Conservation (phyloP, 2,797 vertebrate species). For the Botia almorhae region DNA sequence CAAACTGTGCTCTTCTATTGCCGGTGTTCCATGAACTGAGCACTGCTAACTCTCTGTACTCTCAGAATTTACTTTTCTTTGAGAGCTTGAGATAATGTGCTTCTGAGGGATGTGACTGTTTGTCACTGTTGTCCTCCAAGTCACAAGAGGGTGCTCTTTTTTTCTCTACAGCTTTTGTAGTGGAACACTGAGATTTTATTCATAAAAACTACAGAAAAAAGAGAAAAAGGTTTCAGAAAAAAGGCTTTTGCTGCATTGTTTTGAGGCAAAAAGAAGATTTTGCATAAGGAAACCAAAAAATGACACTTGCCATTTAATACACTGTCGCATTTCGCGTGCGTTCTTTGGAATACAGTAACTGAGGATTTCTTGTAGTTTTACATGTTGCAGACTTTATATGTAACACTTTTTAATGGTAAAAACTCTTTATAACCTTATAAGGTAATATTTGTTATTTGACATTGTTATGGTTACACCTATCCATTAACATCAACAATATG, state of each 20-base stretch:
- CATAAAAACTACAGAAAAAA: slow-evolving; percentile 28
- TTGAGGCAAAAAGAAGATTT: slow-evolving; percentile 63
- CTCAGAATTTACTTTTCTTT: slow-evolving; percentile 62
- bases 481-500: background rate
- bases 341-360: slow-evolving; percentile 64
- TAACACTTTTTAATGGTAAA: slow-evolving; percentile 61
- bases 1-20: slow-evolving; percentile 64
- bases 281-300: slow-evolving; percentile 34
- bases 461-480: slow-evolving; percentile 40
- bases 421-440: slow-evolving; percentile 61
- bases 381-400: slow-evolving; percentile 63
- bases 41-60: slow-evolving; percentile 2
- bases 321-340: slow-evolving; percentile 57
- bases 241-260: slow-evolving; percentile 67
- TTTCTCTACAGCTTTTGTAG: slow-evolving; percentile 23
- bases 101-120: slow-evolving; percentile 49
- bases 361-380: slow-evolving; percentile 71
- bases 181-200: slow-evolving; percentile 53
- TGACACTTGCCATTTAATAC: slow-evolving; percentile 59
- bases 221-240: slow-evolving; percentile 52
- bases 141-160: slow-evolving; percentile 59
- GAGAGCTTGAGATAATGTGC: slow-evolving; percentile 11
- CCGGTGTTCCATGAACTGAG: slow-evolving; percentile 51
- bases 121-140: slow-evolving; percentile 62
- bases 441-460: slow-evolving; percentile 65